These are phyloP conservation scores for Eleginops maclovinus DNA, from an alignment of 2,113 vertebrate species.

Conservation along the genomic window DNA sequence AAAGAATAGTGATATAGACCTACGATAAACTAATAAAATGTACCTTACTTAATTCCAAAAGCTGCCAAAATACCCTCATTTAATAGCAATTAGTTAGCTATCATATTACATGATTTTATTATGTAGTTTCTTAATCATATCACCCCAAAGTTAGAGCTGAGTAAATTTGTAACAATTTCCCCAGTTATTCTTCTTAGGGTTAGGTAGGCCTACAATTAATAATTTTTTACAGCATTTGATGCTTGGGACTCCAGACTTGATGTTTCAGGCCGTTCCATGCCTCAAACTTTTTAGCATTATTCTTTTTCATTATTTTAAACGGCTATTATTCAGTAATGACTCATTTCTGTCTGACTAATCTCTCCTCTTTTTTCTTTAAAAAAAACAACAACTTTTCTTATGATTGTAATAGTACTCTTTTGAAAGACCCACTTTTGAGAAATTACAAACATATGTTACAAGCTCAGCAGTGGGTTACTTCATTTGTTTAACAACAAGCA, in stretches of 20 bases:
- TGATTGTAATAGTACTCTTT: neutral
- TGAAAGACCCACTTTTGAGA: neutral
- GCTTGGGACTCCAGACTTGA: neutral
- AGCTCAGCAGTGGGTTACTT: neutral
- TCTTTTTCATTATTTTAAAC: neutral
- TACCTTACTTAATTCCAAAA: too few species aligned
- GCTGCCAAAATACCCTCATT: too few species aligned
- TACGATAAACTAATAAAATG: too few species aligned
- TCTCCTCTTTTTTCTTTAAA: neutral
- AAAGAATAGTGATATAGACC: too few species aligned
- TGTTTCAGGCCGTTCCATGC: neutral
- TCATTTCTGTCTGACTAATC: neutral
- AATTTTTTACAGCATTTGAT: neutral
- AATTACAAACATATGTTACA: neutral
- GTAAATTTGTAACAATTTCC: neutral
- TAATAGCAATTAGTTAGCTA: too few species aligned
- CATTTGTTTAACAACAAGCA: constrained; percentile 5
- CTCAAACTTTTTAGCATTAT: neutral
- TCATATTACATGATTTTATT: too few species aligned
- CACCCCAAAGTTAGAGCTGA: neutral
- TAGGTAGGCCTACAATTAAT: too few species aligned
- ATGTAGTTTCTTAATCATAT: neutral
- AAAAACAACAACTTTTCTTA: neutral
- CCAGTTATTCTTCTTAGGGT: neutral
- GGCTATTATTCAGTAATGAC: neutral